These are phyloP conservation scores for Cyprinodon variegatus DNA, from an alignment of 2,113 vertebrate genomes.

Conservation along the genomic window DNA sequence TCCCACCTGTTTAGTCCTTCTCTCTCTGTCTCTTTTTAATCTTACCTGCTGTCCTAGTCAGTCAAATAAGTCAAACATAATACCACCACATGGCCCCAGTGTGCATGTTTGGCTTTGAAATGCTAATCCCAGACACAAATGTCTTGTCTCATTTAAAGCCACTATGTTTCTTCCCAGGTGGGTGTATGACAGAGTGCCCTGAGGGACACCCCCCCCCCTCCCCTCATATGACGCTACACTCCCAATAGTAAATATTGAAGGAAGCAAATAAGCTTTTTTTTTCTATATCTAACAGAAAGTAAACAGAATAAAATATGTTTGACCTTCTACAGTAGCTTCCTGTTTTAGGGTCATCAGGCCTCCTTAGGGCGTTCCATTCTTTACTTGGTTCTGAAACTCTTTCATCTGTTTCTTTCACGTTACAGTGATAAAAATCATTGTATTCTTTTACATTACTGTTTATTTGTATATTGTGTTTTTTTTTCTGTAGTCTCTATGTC, in stretches of 20 bases:
- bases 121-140: constrained; percentile 77
- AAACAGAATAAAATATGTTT: constrained; percentile 61
- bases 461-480: not conserved
- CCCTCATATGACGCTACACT: constrained; percentile 69
- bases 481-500: not conserved
- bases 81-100: constrained; percentile 44
- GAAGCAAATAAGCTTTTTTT: constrained; percentile 56
- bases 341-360: constrained; percentile 47
- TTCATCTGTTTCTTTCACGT: constrained; percentile 24
- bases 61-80: constrained; percentile 28
- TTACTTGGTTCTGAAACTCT: constrained; percentile 43
- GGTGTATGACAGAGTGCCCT: constrained; percentile 73
- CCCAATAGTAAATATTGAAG: constrained; percentile 69
- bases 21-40: constrained; percentile 60
- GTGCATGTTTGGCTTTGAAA: constrained; percentile 76
- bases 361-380: constrained; percentile 44
- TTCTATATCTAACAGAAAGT: constrained; percentile 58
- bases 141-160: constrained; percentile 80
- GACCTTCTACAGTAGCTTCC: constrained; percentile 71
- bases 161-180: constrained; percentile 77
- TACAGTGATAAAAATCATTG: constrained; percentile 28
- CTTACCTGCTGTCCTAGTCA: constrained; percentile 56
- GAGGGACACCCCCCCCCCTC: constrained; percentile 46
- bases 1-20: constrained; percentile 64
- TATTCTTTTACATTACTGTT: constrained; percentile 42